phyloP scores from a whole-genome alignment of 2,113 vertebrate genomes.

The Rhynchopsitta pachyrhyncha region DNA sequence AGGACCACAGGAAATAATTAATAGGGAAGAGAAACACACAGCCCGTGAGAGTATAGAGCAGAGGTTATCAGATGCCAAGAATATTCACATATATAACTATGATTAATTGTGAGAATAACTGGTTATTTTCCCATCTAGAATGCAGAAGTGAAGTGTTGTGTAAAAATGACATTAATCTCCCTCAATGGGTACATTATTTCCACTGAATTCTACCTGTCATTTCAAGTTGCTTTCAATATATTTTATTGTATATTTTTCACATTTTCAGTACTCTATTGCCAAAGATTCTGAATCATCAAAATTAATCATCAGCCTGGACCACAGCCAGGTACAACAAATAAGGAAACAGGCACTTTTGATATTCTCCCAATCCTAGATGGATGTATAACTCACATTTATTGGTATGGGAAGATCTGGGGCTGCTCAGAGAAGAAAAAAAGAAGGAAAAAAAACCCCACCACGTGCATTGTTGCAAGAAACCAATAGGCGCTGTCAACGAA shows the following conservation, averaged over 20 bases:
- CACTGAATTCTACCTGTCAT: conserved; percentile 48
- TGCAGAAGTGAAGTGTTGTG: conserved; percentile 31
- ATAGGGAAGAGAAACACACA: background rate
- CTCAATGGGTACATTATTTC: conserved; percentile 57
- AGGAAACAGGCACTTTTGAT: background rate
- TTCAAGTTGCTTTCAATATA: conserved; percentile 66
- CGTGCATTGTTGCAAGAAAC: conserved; percentile 2
- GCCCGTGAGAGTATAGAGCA: background rate
- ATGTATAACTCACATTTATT: conserved; percentile 61
- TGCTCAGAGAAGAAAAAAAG: background rate
- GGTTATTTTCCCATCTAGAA: conserved; percentile 54
- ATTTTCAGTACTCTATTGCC: conserved; percentile 26
- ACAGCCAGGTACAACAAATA: conserved; percentile 47
- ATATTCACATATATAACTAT: background rate
- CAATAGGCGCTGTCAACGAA: background rate
- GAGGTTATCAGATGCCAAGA: background rate
- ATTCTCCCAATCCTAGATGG: conserved; percentile 7
- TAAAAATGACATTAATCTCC: conserved; percentile 55
- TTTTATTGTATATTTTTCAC: conserved; percentile 59
- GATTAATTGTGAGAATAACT: conserved; percentile 41
- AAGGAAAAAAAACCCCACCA: background rate
- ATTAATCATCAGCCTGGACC: conserved; percentile 51
- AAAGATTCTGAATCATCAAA: conserved; percentile 65
- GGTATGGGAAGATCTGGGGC: background rate
- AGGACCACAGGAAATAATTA: background rate